Evolutionary conservation across 2,797 vertebrate genomes (phyloP), one percentile per base, ranked within the genome.

Genomic region (Selene dorsalis): DNA sequence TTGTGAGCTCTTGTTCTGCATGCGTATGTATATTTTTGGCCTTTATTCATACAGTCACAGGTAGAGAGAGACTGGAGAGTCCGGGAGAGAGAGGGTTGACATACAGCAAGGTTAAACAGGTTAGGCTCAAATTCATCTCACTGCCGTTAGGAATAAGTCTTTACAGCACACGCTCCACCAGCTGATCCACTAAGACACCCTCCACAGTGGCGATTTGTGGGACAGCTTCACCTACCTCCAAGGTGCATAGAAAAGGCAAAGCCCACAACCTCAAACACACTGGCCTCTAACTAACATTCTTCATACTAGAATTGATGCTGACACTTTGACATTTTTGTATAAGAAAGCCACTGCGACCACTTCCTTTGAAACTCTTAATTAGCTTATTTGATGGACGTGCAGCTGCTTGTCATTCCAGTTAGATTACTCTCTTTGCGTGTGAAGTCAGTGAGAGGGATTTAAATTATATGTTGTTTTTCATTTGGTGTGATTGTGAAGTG

Each of bases 371-470:
- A 20, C 39, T 6, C 56, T 64, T 20, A 48, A 4, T 35, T 35
- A 35, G 4, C 6, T 2, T 3, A 22, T 43, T 3, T 57, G n/a
- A 56, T 43, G 38, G 3, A 28, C 26, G 43, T 55, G 5, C 24
- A 30, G 35, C 35, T 43, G 50, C 17, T 63, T 32, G 32, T 18
- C 6, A 32, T 30, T 32, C 17, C 55, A 62, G 38, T 41, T 39
- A 52, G 30, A 75, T 32, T 2, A 32, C 13, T 75, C 32, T 41
- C 45, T 66, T 58, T 38, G n/a, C 22, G 60, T 52, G 18, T 24
- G 35, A 20, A 53, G n/a, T 2, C 12, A 53, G 32, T 9, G 32
- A 35, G 32, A 8, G 32, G 7, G 32, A 53, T 13, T 14, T 12
- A 26, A 41, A 76, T 45, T 2, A 69, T 16, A 11, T 43, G 47